phyloP scores from a whole-genome alignment of 2,113 vertebrate genomes.

The Thamnophis sirtalis region DNA sequence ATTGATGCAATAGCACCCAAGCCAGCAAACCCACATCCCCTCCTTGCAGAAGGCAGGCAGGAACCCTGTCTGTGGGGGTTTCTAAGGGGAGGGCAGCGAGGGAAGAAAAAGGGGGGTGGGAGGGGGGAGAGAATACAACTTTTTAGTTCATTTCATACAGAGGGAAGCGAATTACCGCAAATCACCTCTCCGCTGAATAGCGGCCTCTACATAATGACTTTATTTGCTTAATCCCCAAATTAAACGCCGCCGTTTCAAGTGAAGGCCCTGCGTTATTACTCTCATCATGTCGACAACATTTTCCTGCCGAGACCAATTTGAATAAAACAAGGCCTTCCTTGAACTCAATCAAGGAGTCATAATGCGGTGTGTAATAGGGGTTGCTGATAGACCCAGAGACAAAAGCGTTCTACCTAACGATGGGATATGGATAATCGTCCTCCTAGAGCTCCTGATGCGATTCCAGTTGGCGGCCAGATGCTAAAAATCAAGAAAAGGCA shows the following conservation, averaged over 20 bases:
- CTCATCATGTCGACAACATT: constrained; percentile 95
- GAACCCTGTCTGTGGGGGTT: constrained; percentile 66
- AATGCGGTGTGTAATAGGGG: constrained; percentile 89
- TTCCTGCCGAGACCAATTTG: constrained; percentile 98
- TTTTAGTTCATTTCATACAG: constrained; percentile 90
- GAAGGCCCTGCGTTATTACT: constrained; percentile 88
- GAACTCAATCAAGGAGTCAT: constrained; percentile 90
- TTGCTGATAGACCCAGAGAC: constrained; percentile 91
- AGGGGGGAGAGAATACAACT: constrained; percentile 65
- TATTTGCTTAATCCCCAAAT: constrained; percentile 99
- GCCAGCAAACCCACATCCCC: constrained; percentile 49
- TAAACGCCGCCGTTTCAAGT: constrained; percentile 88
- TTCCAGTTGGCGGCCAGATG: constrained; percentile 99
- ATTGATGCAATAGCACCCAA: constrained; percentile 66
- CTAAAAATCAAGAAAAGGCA: constrained; percentile 89
- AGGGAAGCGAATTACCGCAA: constrained; percentile 86
- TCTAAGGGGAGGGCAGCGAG: constrained; percentile 36
- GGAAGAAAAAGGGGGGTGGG: constrained; percentile 54
- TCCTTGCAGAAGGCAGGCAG: constrained; percentile 67
- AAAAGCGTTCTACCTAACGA: constrained; percentile 96
- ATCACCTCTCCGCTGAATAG: constrained; percentile 88
- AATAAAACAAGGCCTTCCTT: constrained; percentile 93
- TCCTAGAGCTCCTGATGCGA: constrained; percentile 95
- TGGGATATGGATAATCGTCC: constrained; percentile 98
- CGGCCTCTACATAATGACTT: constrained; percentile 89